Conservation (phyloP, 2,113 vertebrate genomes). For the Prunella fulvescens region DNA sequence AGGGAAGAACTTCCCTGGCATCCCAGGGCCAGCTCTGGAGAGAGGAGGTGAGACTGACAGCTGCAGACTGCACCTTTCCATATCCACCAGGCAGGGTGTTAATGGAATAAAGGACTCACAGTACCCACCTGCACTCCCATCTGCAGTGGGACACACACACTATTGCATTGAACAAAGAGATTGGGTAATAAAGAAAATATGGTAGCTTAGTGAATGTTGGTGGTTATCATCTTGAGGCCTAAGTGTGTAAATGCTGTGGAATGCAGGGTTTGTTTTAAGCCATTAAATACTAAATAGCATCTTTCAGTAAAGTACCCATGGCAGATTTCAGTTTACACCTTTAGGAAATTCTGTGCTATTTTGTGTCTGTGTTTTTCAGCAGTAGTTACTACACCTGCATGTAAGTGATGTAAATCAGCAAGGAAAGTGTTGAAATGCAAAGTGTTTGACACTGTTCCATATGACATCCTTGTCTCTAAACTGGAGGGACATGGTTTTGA, state of each 20-base stretch:
- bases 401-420: neutral
- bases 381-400: neutral
- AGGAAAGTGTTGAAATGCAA: neutral
- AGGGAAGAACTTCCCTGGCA: neutral
- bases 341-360: neutral
- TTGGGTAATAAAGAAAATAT: neutral
- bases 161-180: neutral
- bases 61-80: neutral
- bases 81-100: accelerated
- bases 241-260: neutral
- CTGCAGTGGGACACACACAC: neutral
- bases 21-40: neutral
- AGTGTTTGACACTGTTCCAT: neutral
- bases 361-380: neutral
- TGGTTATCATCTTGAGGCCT: neutral
- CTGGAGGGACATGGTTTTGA: neutral
- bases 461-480: neutral
- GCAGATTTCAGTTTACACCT: neutral
- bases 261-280: neutral
- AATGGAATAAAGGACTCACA: neutral
- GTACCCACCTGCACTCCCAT: neutral
- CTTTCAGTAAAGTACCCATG: neutral
- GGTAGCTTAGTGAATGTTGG: neutral
- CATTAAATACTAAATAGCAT: neutral
- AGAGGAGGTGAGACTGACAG: neutral